These are phyloP conservation scores for Acipenser ruthenus DNA, from an alignment of 2,797 vertebrate species.

Conservation along the genomic window DNA sequence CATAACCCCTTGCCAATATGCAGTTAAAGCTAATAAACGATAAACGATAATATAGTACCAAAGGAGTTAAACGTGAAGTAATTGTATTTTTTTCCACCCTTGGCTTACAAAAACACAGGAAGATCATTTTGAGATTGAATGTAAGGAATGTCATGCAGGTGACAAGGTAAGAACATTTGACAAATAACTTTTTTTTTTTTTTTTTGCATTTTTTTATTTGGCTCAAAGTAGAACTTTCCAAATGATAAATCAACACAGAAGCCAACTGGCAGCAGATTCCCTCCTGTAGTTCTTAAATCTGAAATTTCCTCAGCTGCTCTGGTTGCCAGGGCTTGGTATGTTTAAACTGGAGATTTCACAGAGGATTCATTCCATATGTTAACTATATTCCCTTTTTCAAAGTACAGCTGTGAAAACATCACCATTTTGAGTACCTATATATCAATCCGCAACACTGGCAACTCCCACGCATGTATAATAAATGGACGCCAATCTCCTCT, in stretches of 20 bases:
- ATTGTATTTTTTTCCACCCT: background rate
- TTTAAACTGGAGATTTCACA: conserved; percentile 2
- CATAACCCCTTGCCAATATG: too few relatives aligned
- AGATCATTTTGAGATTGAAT: background rate
- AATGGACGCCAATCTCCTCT: too few relatives aligned
- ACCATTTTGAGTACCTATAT: background rate
- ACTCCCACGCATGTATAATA: too few relatives aligned
- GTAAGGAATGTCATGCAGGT: conserved; percentile 6
- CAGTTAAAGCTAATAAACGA: too few relatives aligned
- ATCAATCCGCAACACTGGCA: background rate
- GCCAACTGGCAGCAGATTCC: conserved; percentile 1
- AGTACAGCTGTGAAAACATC: conserved; percentile 6
- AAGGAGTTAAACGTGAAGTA: background rate
- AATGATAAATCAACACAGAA: conserved; percentile 4
- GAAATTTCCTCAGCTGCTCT: background rate
- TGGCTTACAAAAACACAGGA: conserved; percentile 1
- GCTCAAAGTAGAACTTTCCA: conserved; percentile 3
- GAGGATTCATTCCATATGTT: background rate
- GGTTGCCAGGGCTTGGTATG: background rate
- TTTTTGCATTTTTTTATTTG: conserved; percentile 2
- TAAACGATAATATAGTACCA: background rate
- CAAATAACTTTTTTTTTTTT: background rate
- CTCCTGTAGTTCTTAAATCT: background rate
- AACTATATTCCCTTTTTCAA: background rate
- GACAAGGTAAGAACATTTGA: conserved; percentile 6